A percentile compares a stretch with the other conserved stretches of the same genome.
These are phyloP conservation scores for Lanistes nyassanus DNA, from an alignment of 1,140 invertebrate species.

Conservation along the genomic window DNA sequence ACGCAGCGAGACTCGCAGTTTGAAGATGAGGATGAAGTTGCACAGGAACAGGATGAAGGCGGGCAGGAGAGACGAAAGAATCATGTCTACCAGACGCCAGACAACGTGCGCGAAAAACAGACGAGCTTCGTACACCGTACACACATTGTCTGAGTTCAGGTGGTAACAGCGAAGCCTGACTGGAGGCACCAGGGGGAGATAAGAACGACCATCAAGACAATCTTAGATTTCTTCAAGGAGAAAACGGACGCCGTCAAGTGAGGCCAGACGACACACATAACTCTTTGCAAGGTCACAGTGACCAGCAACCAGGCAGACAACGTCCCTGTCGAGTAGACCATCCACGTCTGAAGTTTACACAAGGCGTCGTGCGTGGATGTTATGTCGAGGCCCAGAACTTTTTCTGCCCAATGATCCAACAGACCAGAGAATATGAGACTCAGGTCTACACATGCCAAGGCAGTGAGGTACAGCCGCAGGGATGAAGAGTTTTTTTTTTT, in stretches of 20 bases:
- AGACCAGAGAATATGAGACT: background rate
- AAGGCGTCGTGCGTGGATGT: background rate
- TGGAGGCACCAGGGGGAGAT: background rate
- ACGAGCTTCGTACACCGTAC: background rate
- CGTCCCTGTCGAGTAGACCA: conserved; percentile 3
- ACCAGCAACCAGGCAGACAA: conserved; percentile 15
- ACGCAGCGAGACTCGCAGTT: background rate
- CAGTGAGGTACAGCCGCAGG: background rate
- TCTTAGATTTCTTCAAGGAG: background rate
- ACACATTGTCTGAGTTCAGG: background rate
- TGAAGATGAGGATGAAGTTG: background rate
- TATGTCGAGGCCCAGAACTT: background rate
- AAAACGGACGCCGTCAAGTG: background rate
- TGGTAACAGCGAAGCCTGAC: background rate
- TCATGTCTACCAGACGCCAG: conserved; percentile 6
- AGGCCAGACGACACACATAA: background rate
- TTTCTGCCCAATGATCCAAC: background rate
- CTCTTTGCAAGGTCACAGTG: conserved; percentile 5
- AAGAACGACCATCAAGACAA: background rate
- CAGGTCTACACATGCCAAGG: background rate
- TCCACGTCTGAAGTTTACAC: background rate
- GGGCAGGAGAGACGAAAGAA: background rate
- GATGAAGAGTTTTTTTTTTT: background rate
- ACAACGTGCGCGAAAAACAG: background rate
- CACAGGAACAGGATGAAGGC: background rate